Percentiles rank a stretch among this genome's conserved stretches.
Evolutionary conservation across 2,888 invertebrate species (phyloP).

Genomic region (Cheilosia impressa): DNA sequence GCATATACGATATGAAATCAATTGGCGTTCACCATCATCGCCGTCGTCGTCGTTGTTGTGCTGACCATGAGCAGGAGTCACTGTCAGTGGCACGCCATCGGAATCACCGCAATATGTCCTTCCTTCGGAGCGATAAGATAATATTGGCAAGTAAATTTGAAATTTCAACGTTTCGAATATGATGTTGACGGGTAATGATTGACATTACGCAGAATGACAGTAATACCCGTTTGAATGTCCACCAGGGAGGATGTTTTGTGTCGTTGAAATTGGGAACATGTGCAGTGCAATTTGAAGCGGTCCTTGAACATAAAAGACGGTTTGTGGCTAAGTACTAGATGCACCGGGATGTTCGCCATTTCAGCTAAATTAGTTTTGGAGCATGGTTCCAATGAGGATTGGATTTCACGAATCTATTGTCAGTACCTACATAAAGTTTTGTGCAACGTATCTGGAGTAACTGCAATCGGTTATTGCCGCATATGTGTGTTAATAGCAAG

Average conservation of each 20-base stretch:
- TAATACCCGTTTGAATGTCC: slow-evolving; percentile 25
- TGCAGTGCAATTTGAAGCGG: background rate
- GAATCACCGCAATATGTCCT: slow-evolving; percentile 55
- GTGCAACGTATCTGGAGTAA: too few relatives aligned
- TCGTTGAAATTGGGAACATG: background rate
- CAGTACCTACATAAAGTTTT: too few relatives aligned
- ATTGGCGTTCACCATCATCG: slow-evolving; percentile 23
- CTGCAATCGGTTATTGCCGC: too few relatives aligned
- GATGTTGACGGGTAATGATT: slow-evolving; percentile 59
- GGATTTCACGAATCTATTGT: too few relatives aligned
- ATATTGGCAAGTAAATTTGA: slow-evolving; percentile 58
- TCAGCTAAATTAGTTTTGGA: too few relatives aligned
- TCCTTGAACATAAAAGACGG: too few relatives aligned
- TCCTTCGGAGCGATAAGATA: slow-evolving; percentile 33
- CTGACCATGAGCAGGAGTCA: slow-evolving; percentile 12
- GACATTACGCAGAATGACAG: slow-evolving; percentile 57
- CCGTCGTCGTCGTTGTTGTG: background rate
- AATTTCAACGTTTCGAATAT: slow-evolving; percentile 50
- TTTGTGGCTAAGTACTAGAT: too few relatives aligned
- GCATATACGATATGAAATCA: slow-evolving; percentile 56
- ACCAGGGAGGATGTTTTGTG: background rate
- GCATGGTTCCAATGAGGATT: too few relatives aligned
- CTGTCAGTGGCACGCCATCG: slow-evolving; percentile 8
- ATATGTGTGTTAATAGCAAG: too few relatives aligned
- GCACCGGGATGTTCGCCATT: too few relatives aligned